Evolutionary conservation across 2,113 vertebrate genomes (phyloP), one percentile per base, ranked within the genome.

Genomic region (Erpornis zantholeuca): DNA sequence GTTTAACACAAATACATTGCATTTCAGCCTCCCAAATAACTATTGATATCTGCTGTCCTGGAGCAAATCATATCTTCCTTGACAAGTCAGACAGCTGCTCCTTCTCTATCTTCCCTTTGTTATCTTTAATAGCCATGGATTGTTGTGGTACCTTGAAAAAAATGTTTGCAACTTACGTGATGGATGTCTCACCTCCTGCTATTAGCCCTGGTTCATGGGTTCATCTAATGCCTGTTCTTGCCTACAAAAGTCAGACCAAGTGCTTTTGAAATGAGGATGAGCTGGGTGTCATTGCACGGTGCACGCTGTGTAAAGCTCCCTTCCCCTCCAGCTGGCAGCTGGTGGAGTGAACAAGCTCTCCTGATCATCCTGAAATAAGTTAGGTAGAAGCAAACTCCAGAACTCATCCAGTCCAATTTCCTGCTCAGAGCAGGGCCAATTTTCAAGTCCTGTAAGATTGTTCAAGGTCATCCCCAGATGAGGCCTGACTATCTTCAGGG

Each of bases 21-120:
- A 71, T 94, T 95, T 94, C 69, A 86, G 86, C n/a, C 69, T 96
- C 70, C 82, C 82, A 95, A 96, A 95, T 96, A 95, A 96, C 90
- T 96, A 95, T 94, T 95, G 88, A 97, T 96, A 94, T 95, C 94
- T 86, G 64, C 92, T 94, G 82, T 95, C 93, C 92, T 92, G 88
- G 85, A 96, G 92, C 94, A 94, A 96, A 97, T 96, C 86, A 88
- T 88, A 92, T 93, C 90, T 93, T 64, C 52, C 72, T 77, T 94
- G 85, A 95, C 88, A 95, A 88, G 71, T 56, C 88, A 88, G 88
- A 93, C 93, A 92, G 76, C 93, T 95, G 90, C 88, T 96, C 71
- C 68, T 94, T 92, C 82, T 96, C 92, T 92, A 3, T 90, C 90
- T 96, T 81, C 64, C 35, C 68, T 92, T 88, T 90, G 66, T 93